phyloP scores from a whole-genome alignment of 2,888 invertebrate genomes.

The Drosophila birchii region DNA sequence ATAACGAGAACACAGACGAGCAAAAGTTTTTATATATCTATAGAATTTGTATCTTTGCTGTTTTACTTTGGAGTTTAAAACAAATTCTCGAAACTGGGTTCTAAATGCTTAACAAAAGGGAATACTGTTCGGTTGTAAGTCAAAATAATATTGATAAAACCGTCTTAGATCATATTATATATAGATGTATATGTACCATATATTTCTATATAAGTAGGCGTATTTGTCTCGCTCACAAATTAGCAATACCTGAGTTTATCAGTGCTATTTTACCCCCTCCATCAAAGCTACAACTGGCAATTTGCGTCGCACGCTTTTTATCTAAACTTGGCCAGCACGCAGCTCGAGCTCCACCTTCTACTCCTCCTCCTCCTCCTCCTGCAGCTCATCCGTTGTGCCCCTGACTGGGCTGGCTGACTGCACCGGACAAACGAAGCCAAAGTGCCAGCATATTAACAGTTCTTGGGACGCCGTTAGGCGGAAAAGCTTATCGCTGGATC shows the following conservation, averaged over 20 bases:
- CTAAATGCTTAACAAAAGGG: too few species aligned
- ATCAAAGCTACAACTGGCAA: conserved; percentile 7
- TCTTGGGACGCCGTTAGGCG: conserved; percentile 40
- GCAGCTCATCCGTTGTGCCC: neutral
- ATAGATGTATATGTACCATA: neutral
- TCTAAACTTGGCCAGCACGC: conserved; percentile 10
- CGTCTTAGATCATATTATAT: too few species aligned
- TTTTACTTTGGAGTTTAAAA: neutral
- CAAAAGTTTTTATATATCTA: neutral
- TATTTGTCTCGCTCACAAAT: conserved; percentile 9
- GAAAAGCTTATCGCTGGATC: conserved; percentile 35
- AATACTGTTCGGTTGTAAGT: too few species aligned
- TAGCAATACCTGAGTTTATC: conserved; percentile 5
- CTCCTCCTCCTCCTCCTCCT: neutral
- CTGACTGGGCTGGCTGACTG: conserved; percentile 1
- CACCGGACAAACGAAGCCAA: conserved; percentile 25
- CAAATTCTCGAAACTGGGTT: neutral
- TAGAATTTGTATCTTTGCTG: neutral
- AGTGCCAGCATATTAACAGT: conserved; percentile 28
- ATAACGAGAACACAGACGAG: neutral
- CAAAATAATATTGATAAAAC: too few species aligned
- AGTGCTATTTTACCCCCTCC: neutral
- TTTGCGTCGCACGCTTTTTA: conserved; percentile 36
- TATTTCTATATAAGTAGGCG: neutral
- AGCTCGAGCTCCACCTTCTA: neutral